Percentiles rank a stretch among this genome's conserved stretches.
Conservation (phyloP, 1,140 invertebrate species). For the Drosophila subpulchrella region DNA sequence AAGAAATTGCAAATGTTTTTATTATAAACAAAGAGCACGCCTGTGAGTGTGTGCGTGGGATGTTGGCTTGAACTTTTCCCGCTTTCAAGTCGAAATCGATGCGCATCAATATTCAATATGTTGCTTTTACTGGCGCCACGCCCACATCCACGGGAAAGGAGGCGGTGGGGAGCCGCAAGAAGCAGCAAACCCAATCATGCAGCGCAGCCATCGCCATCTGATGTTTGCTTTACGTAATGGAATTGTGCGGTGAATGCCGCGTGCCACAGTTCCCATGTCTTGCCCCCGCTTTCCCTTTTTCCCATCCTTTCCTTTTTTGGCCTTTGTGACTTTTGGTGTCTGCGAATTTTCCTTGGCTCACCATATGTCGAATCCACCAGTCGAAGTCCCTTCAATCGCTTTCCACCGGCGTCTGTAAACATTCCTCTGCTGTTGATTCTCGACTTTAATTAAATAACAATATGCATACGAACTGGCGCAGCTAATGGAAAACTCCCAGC, state of each 20-base stretch:
- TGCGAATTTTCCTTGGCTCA: conserved; percentile 61
- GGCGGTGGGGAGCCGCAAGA: conserved; percentile 15
- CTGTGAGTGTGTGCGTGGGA: conserved; percentile 19
- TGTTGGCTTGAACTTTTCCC: conserved; percentile 58
- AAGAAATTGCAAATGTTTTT: conserved; percentile 77
- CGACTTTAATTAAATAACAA: conserved; percentile 79
- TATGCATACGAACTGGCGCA: conserved; percentile 49
- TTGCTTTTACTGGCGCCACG: conserved; percentile 68
- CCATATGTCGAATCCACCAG: conserved; percentile 51
- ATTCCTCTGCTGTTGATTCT: conserved; percentile 70
- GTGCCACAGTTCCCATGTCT: conserved; percentile 62
- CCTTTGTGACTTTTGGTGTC: conserved; percentile 56
- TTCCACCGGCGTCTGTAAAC: conserved; percentile 45
- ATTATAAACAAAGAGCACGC: conserved; percentile 70
- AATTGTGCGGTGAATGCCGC: conserved; percentile 77
- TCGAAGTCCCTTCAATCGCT: conserved; percentile 58
- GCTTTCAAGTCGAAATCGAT: conserved; percentile 78
- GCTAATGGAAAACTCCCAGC: conserved; percentile 47
- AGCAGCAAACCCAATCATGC: conserved; percentile 70
- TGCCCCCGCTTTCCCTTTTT: conserved; percentile 31
- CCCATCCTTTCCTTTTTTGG: background rate
- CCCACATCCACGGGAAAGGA: conserved; percentile 1
- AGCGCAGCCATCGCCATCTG: conserved; percentile 67
- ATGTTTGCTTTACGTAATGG: conserved; percentile 82
- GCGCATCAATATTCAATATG: conserved; percentile 81